Base-by-base conservation (phyloP, 2,797 vertebrate species). In the Micropoecilia bifurca region DNA sequence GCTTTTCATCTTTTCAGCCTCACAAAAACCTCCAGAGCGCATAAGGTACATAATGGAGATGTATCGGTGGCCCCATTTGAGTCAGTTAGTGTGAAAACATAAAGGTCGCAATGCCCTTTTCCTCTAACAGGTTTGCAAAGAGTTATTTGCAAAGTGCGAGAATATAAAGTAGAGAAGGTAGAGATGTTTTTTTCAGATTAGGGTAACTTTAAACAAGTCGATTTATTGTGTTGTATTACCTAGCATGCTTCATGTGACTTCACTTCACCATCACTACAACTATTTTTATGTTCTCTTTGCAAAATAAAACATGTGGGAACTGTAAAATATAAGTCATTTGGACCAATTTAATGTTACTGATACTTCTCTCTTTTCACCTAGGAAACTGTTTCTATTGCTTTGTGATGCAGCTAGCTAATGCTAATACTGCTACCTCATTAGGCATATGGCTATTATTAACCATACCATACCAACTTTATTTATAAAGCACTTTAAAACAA, bases 31-130 rank as follows among this genome's bases (percentile, higher is more conserved):
- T 46, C 9, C 3, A 41, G 14, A 30, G 28, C 5, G 6, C 53
- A 59, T 53, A n/a, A 71, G 9, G n/a, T 16, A 43, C 46, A 72
- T 63, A 61, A 80, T 85, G 45, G 74, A 79, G 81, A 79, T 30
- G 45, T 9, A 74, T 57, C 13, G 59, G 63, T 63, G 76, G 39
- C 63, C 48, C 50, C 55, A 53, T 53, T 78, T 72, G 25, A 63
- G 73, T 55, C 50, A 12, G 59, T 2, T 75, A 25, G 66, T 75
- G 55, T 50, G 20, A 72, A 71, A 46, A 74, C 18, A 6, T 0
- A 57, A 55, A 69, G 59, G 59, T 81, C 30, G 41, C 0, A 18
- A 82, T 0, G 33, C 0, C 25, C 6, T 47, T 76, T 66, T 8
- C 18, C 76, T 68, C 28, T 41, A 14, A 39, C 6, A 3, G 12